These are phyloP conservation scores for Nemopilema nomurai DNA, from an alignment of 30 jellyfish, hydroid and myxozoan genomes.

Conservation along the genomic window DNA sequence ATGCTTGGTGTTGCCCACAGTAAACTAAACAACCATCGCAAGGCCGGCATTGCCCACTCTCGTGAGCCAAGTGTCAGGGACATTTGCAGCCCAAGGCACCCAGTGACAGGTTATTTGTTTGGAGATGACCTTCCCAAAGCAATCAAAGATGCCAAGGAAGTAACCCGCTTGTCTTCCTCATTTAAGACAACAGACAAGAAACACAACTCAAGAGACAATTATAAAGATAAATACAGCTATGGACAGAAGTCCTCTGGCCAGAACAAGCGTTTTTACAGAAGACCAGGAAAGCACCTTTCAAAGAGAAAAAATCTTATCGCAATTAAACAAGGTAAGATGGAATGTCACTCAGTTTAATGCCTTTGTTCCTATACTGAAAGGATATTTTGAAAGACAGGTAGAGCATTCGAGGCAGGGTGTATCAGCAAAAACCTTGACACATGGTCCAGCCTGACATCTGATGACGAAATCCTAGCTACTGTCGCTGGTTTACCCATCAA, in stretches of 20 bases:
- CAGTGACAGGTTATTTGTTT: constrained; percentile 21
- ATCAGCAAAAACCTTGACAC: constrained; percentile 1
- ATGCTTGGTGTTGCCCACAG: constrained; percentile 32
- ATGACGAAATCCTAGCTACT: too few relatives aligned
- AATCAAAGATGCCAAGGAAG: constrained; percentile 17
- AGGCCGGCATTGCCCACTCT: constrained; percentile 5
- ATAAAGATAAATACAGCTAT: neutral
- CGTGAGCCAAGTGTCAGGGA: constrained; percentile 17
- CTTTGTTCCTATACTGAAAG: too few relatives aligned
- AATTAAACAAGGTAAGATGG: too few relatives aligned
- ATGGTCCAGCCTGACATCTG: constrained; percentile 17
- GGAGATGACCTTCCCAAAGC: constrained; percentile 45
- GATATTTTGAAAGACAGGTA: constrained; percentile 15
- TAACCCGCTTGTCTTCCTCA: neutral
- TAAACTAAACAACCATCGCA: constrained; percentile 9
- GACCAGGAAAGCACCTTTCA: constrained; percentile 48
- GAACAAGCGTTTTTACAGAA: constrained; percentile 44
- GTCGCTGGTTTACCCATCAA: too few relatives aligned
- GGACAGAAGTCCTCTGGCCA: neutral
- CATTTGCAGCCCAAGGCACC: constrained; percentile 43
- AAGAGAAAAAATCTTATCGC: constrained; percentile 21
- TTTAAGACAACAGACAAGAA: neutral
- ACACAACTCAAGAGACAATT: neutral
- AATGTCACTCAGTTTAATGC: too few relatives aligned
- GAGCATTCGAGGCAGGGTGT: constrained; percentile 31